Conservation (phyloP, 1,140 invertebrate genomes). For the Chrysomallon squamiferum region DNA sequence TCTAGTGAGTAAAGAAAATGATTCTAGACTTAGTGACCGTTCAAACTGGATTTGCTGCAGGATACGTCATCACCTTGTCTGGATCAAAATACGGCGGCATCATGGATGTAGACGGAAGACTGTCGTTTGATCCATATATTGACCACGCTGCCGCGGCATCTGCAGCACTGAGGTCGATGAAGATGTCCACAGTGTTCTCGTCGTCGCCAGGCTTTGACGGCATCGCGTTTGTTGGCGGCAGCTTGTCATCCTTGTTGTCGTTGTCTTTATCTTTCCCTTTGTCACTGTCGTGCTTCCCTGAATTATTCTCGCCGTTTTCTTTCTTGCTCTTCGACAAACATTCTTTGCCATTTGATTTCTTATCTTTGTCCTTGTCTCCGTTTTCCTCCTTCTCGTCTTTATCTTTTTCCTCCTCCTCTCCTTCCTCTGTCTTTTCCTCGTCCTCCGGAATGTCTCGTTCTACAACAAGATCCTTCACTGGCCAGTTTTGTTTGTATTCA, state of each 20-base stretch:
- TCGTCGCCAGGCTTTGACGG: conserved; percentile 9
- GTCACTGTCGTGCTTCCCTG: not conserved
- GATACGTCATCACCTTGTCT: conserved; percentile 2
- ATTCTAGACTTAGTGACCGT: too few species aligned
- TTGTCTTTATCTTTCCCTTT: conserved; percentile 3
- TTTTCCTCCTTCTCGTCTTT: conserved; percentile 17
- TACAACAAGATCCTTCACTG: conserved; percentile 46
- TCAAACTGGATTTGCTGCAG: conserved; percentile 1
- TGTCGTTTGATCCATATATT: conserved; percentile 21
- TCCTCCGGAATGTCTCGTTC: conserved; percentile 32
- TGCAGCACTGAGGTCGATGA: conserved; percentile 46
- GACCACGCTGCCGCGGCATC: conserved; percentile 31
- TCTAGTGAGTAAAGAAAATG: too few species aligned
- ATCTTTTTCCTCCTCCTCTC: conserved; percentile 18
- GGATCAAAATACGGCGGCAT: conserved; percentile 30
- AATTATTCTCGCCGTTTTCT: not conserved
- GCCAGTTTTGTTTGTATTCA: conserved; percentile 60
- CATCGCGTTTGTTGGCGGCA: not conserved
- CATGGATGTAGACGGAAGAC: conserved; percentile 10
- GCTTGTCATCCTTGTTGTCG: conserved; percentile 4
- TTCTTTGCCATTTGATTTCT: conserved; percentile 29
- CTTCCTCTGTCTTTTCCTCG: conserved; percentile 28
- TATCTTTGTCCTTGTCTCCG: conserved; percentile 21
- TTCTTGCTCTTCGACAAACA: conserved; percentile 4
- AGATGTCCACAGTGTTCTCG: conserved; percentile 48